Percentiles rank a stretch among this genome's conserved stretches.
phyloP scores from a whole-genome alignment of 2,113 vertebrate genomes.

The Orthochromis malagaraziensis region DNA sequence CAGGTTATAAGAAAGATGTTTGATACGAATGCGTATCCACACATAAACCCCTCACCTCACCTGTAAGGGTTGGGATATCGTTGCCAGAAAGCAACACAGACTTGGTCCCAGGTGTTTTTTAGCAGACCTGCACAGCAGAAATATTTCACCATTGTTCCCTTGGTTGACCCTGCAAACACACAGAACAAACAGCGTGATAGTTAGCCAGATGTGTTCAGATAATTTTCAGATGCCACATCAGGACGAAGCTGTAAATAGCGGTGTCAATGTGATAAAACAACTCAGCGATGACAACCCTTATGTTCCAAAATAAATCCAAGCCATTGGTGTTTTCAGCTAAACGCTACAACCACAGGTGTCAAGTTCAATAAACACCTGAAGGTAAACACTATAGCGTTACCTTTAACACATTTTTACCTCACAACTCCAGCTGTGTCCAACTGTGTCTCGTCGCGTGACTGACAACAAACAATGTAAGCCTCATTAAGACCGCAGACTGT shows the following conservation, averaged over 20 bases:
- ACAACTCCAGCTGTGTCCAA: not conserved
- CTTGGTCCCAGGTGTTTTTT: slow-evolving; percentile 94
- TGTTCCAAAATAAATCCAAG: not conserved
- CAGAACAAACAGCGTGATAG: not conserved
- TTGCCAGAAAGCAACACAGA: slow-evolving; percentile 92
- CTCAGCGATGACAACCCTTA: not conserved
- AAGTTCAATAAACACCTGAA: not conserved
- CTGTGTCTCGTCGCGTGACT: not conserved
- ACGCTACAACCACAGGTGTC: not conserved
- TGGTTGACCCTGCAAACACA: slow-evolving; percentile 21
- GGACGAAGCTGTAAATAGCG: not conserved
- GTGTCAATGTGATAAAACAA: not conserved
- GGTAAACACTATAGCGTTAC: not conserved
- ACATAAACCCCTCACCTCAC: slow-evolving; percentile 75
- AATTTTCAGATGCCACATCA: not conserved
- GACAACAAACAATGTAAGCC: rapidly evolving
- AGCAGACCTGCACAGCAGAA: slow-evolving; percentile 81
- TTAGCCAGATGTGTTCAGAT: not conserved
- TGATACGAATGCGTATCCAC: not conserved
- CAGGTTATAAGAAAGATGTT: not conserved
- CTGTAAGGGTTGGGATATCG: slow-evolving; percentile 95
- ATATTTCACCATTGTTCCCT: slow-evolving; percentile 89
- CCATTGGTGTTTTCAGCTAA: not conserved
- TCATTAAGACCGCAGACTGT: rapidly evolving
- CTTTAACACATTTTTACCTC: not conserved